Evolutionary conservation across 2,888 invertebrate genomes (phyloP), one percentile per base, ranked within the genome.

Genomic region (Megamerina dolium): DNA sequence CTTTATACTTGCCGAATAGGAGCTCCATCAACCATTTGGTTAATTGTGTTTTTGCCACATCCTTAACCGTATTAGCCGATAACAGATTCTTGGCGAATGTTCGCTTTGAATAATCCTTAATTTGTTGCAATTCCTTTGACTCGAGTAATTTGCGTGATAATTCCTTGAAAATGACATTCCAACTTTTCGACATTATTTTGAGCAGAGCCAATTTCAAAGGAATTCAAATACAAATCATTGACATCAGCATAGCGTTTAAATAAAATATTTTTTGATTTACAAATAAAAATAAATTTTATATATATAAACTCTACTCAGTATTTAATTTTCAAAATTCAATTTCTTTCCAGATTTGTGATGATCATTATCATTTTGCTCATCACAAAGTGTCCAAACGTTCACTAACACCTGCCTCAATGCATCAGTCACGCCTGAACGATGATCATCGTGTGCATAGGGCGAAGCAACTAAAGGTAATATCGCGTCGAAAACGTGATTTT

Each of bases 281-380:
- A n/a, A n/a, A n/a, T n/a, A n/a, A n/a, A n/a, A n/a, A n/a, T n/a
- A n/a, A n/a, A n/a, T n/a, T n/a, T n/a, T n/a, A n/a, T n/a, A n/a
- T n/a, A n/a, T n/a, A n/a, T n/a, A n/a, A n/a, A n/a, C n/a, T n/a
- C n/a, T n/a, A n/a, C n/a, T n/a, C n/a, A n/a, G n/a, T n/a, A n/a
- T n/a, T n/a, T n/a, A n/a, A n/a, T n/a, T n/a, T n/a, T n/a, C n/a
- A n/a, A n/a, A n/a, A n/a, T n/a, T n/a, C n/a, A n/a, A n/a, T n/a
- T n/a, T n/a, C n/a, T n/a, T 76, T 80, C 26, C 80, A 94, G 93
- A 92, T 94, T 68, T 82, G 91, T 70, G 82, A 81, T 59, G 84
- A 88, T 68, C 84, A 86, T 73, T 92, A 85, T 73, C 87, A 89
- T 69, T 85, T 93, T 70, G 81, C 83, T 58, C 92, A 93, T 73